phyloP scores from a whole-genome alignment of 1,140 invertebrate genomes.

The Thaumetopoea pityocampa region DNA sequence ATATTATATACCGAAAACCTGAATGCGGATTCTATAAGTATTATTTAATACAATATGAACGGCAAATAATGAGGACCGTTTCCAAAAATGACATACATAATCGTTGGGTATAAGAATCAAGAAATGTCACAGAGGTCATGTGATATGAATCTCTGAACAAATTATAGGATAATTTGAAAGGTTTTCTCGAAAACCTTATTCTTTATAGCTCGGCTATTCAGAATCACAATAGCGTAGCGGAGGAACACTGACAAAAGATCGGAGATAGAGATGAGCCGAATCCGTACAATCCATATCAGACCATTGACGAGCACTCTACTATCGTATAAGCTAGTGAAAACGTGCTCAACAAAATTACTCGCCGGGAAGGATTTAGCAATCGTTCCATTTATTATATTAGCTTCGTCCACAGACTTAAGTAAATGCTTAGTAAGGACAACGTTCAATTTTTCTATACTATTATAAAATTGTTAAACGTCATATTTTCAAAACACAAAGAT shows the following conservation, averaged over 20 bases:
- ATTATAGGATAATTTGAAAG: conserved; percentile 24
- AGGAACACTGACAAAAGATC: conserved; percentile 38
- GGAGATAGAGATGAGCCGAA: conserved; percentile 29
- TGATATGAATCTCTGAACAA: too few species aligned
- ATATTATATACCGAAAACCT: too few species aligned
- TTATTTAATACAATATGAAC: too few species aligned
- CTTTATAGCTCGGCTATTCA: conserved; percentile 26
- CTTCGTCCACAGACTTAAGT: conserved; percentile 6
- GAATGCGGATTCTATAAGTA: too few species aligned
- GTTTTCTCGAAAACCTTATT: conserved; percentile 21
- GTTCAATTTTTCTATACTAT: not conserved
- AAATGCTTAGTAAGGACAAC: not conserved
- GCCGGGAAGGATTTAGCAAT: conserved; percentile 3
- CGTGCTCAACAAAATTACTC: conserved; percentile 23
- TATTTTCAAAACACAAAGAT: too few species aligned
- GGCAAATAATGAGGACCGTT: too few species aligned
- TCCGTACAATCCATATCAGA: conserved; percentile 29
- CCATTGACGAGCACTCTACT: conserved; percentile 16
- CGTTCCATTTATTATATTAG: conserved; percentile 3
- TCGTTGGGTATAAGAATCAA: too few species aligned
- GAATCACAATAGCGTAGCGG: conserved; percentile 26
- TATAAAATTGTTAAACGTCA: too few species aligned
- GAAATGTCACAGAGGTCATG: too few species aligned
- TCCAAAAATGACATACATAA: too few species aligned
- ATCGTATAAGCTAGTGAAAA: conserved; percentile 15